Percentiles rank a stretch among this genome's conserved stretches.
These are phyloP conservation scores for Epinotia nisella DNA, from an alignment of 2,888 invertebrate genomes.

Conservation along the genomic window DNA sequence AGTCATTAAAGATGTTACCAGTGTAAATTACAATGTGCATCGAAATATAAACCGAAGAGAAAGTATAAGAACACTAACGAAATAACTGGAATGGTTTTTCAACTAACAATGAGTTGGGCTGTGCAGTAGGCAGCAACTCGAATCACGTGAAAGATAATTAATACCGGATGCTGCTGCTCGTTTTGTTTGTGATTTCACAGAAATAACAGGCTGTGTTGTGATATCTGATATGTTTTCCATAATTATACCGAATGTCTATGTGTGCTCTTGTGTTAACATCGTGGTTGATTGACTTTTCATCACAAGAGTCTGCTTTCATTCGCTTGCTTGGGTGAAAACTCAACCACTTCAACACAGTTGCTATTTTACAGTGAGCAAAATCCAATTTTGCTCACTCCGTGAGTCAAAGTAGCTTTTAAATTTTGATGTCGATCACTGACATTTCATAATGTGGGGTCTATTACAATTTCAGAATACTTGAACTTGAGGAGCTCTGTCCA, in stretches of 20 bases:
- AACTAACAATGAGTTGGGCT: slow-evolving; percentile 1
- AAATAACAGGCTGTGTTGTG: background rate
- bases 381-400: too few relatives aligned
- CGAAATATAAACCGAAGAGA: background rate
- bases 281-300: background rate
- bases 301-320: background rate
- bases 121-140: slow-evolving; percentile 1
- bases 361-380: too few relatives aligned
- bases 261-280: background rate
- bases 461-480: too few relatives aligned
- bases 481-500: too few relatives aligned
- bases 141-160: slow-evolving; percentile 15
- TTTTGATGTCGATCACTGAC: too few relatives aligned
- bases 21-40: too few relatives aligned
- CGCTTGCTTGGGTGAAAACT: too few relatives aligned
- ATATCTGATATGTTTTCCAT: background rate
- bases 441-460: too few relatives aligned
- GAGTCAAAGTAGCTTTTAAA: too few relatives aligned
- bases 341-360: too few relatives aligned
- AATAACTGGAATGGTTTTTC: background rate
- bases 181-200: slow-evolving; percentile 2
- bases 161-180: background rate
- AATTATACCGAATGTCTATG: background rate
- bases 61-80: background rate
- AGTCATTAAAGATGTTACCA: background rate